Evolutionary conservation across 2,888 invertebrate genomes (phyloP), one percentile per base, ranked within the genome.

Genomic region (Torymus aiolomorphi): DNA sequence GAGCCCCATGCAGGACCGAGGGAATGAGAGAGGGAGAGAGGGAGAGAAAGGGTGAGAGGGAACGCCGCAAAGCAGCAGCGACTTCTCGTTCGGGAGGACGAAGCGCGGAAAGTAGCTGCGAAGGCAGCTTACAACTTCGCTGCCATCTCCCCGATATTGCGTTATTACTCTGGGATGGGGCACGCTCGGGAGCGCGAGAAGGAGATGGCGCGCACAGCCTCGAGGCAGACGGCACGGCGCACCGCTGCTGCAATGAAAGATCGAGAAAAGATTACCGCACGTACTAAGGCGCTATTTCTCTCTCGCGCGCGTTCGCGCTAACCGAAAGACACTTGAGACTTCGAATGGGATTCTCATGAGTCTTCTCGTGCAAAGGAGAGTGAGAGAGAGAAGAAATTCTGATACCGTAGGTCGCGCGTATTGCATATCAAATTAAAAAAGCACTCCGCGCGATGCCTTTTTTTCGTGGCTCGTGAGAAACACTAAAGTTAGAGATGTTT

Each of bases 181-280:
- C 54, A 24, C 73, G 75, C 63, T 63, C 11, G 62, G 61, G 66
- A 62, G 65, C 70, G 51, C 20, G 63, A 79, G 66, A 75, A 57
- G 71, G 78, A 74, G 69, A 57, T 52, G 49, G 52, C 24, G 52
- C 49, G 42, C 8, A 51, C n/a, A 18, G 20, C n/a, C 16, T 11
- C 12, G 66, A 66, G 59, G 42, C 20, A 52, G 61, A 13, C 11
- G 49, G 2, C 12, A 63, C 49, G 51, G 16, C 65, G 31, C 31
- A 5, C 31, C 31, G 3, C 31, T 24, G 81, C 77, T 52, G 67
- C 85, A 86, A 84, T 87, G 87, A 87, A 85, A 85, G 88, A 88
- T 88, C 84, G 86, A 76, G 82, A 84, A 88, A 87, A 87, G 87
- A 88, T 88, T 85, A 86, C 85, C 80, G 83, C 86, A 87, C 88